phyloP scores from a whole-genome alignment of 53 echinoderm and acorn worm genomes.

The Henricia sp. region DNA sequence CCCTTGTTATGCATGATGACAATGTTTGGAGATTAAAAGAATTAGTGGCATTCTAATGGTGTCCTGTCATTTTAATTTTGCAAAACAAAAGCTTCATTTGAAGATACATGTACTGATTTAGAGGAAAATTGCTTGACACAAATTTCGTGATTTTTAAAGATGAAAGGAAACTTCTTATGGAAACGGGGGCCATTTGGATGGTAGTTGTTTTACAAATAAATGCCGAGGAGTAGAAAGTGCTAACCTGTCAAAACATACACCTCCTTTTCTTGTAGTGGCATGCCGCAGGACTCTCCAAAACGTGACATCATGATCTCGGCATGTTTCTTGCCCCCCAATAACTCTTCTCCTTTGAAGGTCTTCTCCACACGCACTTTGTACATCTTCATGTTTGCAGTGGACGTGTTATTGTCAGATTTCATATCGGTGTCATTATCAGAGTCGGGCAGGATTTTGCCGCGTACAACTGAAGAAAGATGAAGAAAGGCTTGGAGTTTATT shows the following conservation, averaged over 20 bases:
- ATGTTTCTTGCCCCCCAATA: conserved; percentile 7
- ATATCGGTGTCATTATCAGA: conserved; percentile 40
- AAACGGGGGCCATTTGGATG: no score
- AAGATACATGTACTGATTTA: no score
- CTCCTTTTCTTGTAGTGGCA: conserved; percentile 62
- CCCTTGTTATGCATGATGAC: no score
- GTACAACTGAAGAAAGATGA: conserved; percentile 50
- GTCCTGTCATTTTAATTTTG: no score
- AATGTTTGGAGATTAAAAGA: no score
- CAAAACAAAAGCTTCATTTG: no score
- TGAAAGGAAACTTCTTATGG: no score
- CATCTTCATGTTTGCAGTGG: conserved; percentile 35
- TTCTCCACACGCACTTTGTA: conserved; percentile 75
- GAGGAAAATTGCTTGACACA: no score
- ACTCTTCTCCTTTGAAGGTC: conserved; percentile 71
- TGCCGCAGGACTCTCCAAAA: conserved; percentile 63
- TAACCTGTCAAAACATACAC: conserved; percentile 76
- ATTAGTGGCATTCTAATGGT: no score
- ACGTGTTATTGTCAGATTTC: conserved; percentile 31
- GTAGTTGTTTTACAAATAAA: no score
- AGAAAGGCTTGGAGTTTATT: background rate
- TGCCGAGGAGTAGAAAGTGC: no score
- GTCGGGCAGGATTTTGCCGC: conserved; percentile 65
- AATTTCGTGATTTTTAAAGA: no score
- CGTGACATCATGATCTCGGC: conserved; percentile 61